These are phyloP conservation scores for Paraplagusia blochii DNA, from an alignment of 2,113 vertebrate species.

Conservation along the genomic window DNA sequence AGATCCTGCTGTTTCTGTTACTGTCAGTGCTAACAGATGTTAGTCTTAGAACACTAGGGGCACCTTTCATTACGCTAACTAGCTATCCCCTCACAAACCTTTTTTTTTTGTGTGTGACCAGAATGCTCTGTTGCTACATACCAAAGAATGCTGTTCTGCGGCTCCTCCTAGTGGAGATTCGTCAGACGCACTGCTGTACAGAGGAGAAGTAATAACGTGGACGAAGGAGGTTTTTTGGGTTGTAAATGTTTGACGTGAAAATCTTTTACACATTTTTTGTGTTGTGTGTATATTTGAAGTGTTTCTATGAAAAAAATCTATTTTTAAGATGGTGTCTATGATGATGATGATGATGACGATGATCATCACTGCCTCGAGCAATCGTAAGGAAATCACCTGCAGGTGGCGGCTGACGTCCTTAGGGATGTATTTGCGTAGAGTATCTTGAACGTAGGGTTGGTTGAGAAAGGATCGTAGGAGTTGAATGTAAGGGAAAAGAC, in stretches of 20 bases:
- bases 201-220: not conserved
- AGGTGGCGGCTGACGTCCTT: slow-evolving; percentile 9
- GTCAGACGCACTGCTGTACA: slow-evolving; percentile 29
- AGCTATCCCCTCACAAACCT: too few species aligned
- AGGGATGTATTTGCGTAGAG: slow-evolving; percentile 5
- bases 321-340: slow-evolving; percentile 6
- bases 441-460: not conserved
- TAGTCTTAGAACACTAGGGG: too few species aligned
- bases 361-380: slow-evolving; percentile 34
- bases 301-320: slow-evolving; percentile 34
- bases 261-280: not conserved
- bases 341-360: slow-evolving; percentile 5
- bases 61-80: too few species aligned
- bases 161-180: slow-evolving; percentile 30
- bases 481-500: not conserved
- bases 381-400: slow-evolving; percentile 29
- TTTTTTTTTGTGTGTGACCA: not conserved
- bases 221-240: not conserved
- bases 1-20: too few species aligned
- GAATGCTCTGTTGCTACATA: slow-evolving; percentile 37
- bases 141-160: slow-evolving; percentile 60
- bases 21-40: too few species aligned
- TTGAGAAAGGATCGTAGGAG: slow-evolving; percentile 26
- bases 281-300: slow-evolving; percentile 66
- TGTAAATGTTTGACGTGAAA: not conserved